Percentiles rank a stretch among this genome's conserved stretches.
Evolutionary conservation across 2,797 vertebrate species (phyloP).

Genomic region (Cercopithecus neglectus): DNA sequence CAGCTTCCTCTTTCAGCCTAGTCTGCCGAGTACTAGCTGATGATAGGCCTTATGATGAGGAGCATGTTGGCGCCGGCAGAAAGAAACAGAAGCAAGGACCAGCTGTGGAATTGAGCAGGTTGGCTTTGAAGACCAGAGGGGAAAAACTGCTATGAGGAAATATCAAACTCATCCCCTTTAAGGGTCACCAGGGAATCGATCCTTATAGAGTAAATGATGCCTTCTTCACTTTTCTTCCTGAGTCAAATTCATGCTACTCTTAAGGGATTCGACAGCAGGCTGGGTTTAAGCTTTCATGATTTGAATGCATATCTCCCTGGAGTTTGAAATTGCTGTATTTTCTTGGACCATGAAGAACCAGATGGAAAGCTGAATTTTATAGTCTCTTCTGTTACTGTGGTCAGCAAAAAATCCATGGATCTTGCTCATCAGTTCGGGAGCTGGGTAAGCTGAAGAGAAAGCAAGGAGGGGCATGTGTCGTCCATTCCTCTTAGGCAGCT

Average conservation of each 20-base stretch:
- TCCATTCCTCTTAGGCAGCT: neutral
- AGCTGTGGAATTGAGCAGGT: slow-evolving; percentile 31
- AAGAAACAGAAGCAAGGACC: slow-evolving; percentile 37
- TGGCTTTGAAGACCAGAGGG: slow-evolving; percentile 47
- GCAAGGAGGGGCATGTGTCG: neutral
- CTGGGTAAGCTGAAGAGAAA: slow-evolving; percentile 21
- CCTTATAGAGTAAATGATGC: slow-evolving; percentile 7
- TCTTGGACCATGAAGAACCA: slow-evolving; percentile 73
- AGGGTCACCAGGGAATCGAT: neutral
- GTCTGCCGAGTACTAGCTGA: neutral
- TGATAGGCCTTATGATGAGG: neutral
- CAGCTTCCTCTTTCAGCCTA: neutral
- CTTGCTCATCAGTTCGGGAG: slow-evolving; percentile 44
- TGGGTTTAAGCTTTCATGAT: slow-evolving; percentile 56
- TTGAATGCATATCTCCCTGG: slow-evolving; percentile 49
- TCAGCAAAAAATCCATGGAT: slow-evolving; percentile 63
- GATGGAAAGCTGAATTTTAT: slow-evolving; percentile 71
- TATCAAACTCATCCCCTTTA: neutral
- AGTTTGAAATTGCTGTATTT: slow-evolving; percentile 65
- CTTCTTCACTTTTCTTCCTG: slow-evolving; percentile 22
- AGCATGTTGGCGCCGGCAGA: neutral
- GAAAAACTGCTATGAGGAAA: neutral
- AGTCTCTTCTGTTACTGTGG: slow-evolving; percentile 55
- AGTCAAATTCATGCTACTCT: slow-evolving; percentile 14
- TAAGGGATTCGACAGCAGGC: neutral